Conservation (phyloP, 2,888 invertebrate genomes). For the Rhyacophila evoluta region DNA sequence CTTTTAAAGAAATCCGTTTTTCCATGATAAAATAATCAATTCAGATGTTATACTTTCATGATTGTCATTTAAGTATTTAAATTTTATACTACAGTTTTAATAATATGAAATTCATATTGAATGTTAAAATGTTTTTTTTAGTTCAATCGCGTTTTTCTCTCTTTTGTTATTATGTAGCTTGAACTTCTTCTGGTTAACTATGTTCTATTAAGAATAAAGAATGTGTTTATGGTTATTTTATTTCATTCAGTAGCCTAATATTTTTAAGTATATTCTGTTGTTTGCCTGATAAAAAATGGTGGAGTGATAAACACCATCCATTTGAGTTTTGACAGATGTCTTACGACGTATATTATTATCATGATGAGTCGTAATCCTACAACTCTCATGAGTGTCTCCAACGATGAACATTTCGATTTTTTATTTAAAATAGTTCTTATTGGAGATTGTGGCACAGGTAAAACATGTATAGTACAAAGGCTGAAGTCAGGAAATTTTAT, state of each 20-base stretch:
- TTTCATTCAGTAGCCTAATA: background rate
- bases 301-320: conserved; percentile 40
- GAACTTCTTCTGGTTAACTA: too few relatives aligned
- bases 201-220: too few relatives aligned
- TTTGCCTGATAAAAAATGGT: conserved; percentile 41
- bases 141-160: too few relatives aligned
- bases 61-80: too few relatives aligned
- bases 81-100: too few relatives aligned
- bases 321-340: conserved; percentile 44
- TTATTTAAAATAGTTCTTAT: conserved; percentile 95
- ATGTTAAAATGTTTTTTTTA: too few relatives aligned
- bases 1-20: too few relatives aligned
- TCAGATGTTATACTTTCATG: too few relatives aligned
- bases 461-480: conserved; percentile 95
- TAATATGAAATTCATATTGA: too few relatives aligned
- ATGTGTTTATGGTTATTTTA: too few relatives aligned
- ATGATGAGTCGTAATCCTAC: conserved; percentile 83
- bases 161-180: too few relatives aligned
- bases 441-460: conserved; percentile 91
- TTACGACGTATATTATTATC: conserved; percentile 56
- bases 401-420: conserved; percentile 67
- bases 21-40: too few relatives aligned
- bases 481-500: conserved; percentile 96
- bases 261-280: background rate
- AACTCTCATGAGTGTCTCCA: conserved; percentile 79